Evolutionary conservation across 2,113 vertebrate genomes (phyloP), one percentile per base, ranked within the genome.

Genomic region (Crypturellus undulatus): DNA sequence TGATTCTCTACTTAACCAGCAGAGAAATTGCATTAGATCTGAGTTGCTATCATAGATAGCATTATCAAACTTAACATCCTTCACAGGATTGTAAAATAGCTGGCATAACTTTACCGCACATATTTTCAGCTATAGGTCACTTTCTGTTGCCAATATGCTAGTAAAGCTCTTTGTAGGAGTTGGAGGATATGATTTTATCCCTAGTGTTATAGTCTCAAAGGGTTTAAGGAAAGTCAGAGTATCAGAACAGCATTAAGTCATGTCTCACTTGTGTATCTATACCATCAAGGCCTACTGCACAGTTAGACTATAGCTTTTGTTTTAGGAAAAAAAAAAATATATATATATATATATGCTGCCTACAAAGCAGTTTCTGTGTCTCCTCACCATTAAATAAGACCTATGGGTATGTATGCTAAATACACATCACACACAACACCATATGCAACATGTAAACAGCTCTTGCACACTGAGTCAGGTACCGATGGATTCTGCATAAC

Each of bases 331-430:
- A 12, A 38, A 20, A 21, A 47, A 12, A 45, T 45, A 45, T 15
- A 43, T 43, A 49, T 21, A 49, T 49, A 49, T 22, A 49, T 49
- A 49, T 8, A 30, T 0, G 0, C 2, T 78, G 38, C 58, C 42
- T 70, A 17, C 4, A 2, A 40, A 71, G 30, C 43, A 52, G 36
- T 24, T 62, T 65, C 84, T 58, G 17, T 25, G 58, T 10, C 58
- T 38, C 47, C 45, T 49, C 49, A 8, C 30, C 1, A 2, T 22
- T 49, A 79, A 83, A 20, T 15, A 60, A 5, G 8, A 71, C 63
- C 76, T 49, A 2, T 3, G 14, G 32, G 30, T 59, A 59, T 10
- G 38, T 9, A 30, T 13, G 22, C 34, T 32, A 70, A 70, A 86
- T 14, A 86, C 1, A 16, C 38, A 60, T 2, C 3, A 49, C 32